Conservation (phyloP, 2,888 invertebrate species). For the Cheilosia impressa region DNA sequence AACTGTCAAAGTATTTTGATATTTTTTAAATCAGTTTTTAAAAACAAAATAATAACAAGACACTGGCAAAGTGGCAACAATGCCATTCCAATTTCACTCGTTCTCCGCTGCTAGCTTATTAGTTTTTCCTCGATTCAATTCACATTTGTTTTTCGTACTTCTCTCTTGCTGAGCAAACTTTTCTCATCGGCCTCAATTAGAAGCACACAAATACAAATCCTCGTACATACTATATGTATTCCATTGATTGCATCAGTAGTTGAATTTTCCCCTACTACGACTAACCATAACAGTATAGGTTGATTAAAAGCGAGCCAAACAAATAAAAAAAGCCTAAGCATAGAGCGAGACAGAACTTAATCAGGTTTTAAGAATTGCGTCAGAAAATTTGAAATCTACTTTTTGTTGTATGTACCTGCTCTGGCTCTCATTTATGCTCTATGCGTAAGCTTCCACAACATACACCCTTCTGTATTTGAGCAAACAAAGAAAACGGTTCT, state of each 20-base stretch:
- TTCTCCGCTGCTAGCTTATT: conserved; percentile 27
- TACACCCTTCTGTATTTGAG: conserved; percentile 28
- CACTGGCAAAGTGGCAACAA: conserved; percentile 38
- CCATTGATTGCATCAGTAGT: conserved; percentile 1
- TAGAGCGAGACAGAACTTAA: conserved; percentile 39
- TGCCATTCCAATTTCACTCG: conserved; percentile 28
- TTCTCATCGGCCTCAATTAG: background rate
- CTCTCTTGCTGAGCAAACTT: background rate
- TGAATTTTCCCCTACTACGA: background rate
- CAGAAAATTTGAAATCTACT: conserved; percentile 78
- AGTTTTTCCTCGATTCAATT: conserved; percentile 4
- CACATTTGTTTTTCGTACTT: conserved; percentile 13
- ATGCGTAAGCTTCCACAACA: conserved; percentile 51
- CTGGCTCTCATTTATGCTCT: conserved; percentile 12
- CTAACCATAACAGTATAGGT: background rate
- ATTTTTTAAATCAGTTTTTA: too few species aligned
- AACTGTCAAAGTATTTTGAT: too few species aligned
- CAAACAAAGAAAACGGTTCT: conserved; percentile 58
- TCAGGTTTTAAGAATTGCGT: conserved; percentile 79
- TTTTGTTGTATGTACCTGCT: conserved; percentile 48
- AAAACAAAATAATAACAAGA: background rate
- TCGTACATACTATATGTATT: background rate
- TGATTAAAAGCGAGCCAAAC: conserved; percentile 16
- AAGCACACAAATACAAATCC: background rate
- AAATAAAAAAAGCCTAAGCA: conserved; percentile 15